Percentiles rank a stretch among this genome's conserved stretches.
phyloP scores from a whole-genome alignment of 1,140 invertebrate species.

The Propsilocerus akamusi region DNA sequence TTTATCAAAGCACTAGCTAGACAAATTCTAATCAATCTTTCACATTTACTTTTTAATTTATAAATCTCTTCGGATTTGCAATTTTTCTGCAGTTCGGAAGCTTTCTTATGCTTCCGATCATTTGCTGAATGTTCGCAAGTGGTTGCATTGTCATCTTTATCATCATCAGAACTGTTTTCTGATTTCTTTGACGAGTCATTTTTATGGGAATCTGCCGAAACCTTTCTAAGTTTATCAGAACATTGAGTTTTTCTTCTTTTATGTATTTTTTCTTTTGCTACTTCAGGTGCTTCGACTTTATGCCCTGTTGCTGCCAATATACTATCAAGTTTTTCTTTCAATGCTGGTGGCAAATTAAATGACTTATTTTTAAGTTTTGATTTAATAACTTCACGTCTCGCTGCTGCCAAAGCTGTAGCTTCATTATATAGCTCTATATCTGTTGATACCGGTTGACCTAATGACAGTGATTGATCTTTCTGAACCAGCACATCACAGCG shows the following conservation, averaged over 20 bases:
- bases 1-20: constrained; percentile 59
- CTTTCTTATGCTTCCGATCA: constrained; percentile 37
- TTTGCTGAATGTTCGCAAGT: not conserved
- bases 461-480: constrained; percentile 39
- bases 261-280: constrained; percentile 16
- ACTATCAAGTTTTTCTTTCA: not conserved
- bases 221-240: constrained; percentile 9
- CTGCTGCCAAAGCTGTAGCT: constrained; percentile 42
- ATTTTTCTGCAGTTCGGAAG: constrained; percentile 50
- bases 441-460: constrained; percentile 38
- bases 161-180: constrained; percentile 18
- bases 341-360: not conserved
- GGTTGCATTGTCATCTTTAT: constrained; percentile 1
- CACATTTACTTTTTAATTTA: constrained; percentile 47
- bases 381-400: constrained; percentile 13
- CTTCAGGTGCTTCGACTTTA: constrained; percentile 11
- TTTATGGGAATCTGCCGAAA: constrained; percentile 20
- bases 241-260: constrained; percentile 10
- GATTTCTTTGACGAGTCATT: constrained; percentile 19
- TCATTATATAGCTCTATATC: constrained; percentile 47
- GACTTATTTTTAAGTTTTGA: not conserved
- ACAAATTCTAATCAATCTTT: constrained; percentile 41
- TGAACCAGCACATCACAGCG: constrained; percentile 72
- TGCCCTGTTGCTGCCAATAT: constrained; percentile 9
- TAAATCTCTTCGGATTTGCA: constrained; percentile 64